Evolutionary conservation across 2,113 vertebrate species (phyloP), one percentile per base, ranked within the genome.

Genomic region (Halichoerus grypus): DNA sequence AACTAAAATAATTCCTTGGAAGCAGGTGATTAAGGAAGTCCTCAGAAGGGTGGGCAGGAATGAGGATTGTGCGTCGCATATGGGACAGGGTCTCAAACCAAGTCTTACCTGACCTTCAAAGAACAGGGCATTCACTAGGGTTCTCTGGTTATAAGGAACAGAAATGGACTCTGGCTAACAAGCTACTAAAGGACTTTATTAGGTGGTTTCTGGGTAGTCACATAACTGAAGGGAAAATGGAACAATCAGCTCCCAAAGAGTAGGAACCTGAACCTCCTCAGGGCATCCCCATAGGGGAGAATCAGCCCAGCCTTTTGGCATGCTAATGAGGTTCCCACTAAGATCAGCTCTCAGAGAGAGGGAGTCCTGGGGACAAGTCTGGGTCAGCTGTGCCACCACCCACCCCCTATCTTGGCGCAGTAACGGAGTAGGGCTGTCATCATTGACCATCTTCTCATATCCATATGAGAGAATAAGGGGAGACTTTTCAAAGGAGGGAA

Each of bases 81-180:
- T 24, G 83, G 59, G 21, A 13, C 46, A 22, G 18, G 5, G 14
- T 67, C 67, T 83, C 74, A 72, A 94, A 61, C 14, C 33, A 65
- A 26, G 57, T 71, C 92, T 93, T 90, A 82, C 77, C 63, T 93
- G 57, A 63, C 26, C 16, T 61, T 96, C 36, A 51, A 42, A 94
- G 67, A 61, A 72, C 28, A 92, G 49, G 9, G 5, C 55, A 71
- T 77, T 86, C 36, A 67, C 11, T 74, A 53, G 42, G 15, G 15
- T 69, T 85, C 69, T 87, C 65, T 49, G 28, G 57, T 74, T 85
- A 16, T 33, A 77, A 91, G 49, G 51, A 51, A 82, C 15, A 79
- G 91, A 88, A 90, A 65, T 26, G 4, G 36, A 28, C 39, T 71
- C 61, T 92, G 71, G 36, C 90, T 93, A 57, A 49, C 28, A 79